Conservation (phyloP, 2,113 vertebrate genomes). For the Misgurnus anguillicaudatus region DNA sequence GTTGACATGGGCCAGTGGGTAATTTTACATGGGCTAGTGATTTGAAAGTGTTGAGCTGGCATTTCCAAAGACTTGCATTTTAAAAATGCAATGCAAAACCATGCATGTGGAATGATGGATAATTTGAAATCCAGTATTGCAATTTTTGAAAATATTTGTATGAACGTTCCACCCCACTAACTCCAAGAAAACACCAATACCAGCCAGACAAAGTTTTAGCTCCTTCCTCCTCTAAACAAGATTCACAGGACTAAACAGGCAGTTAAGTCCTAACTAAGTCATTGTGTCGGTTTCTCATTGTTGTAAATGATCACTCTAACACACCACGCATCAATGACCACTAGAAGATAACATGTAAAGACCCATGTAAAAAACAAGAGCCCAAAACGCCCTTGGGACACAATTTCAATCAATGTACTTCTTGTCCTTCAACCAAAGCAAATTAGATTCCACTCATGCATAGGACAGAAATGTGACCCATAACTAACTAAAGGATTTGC, state of each 20-base stretch:
- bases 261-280: constrained; percentile 34
- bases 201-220: not conserved
- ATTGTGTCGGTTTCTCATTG: constrained; percentile 55
- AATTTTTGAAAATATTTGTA: not conserved
- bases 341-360: constrained; percentile 75
- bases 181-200: not conserved
- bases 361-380: constrained; percentile 68
- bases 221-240: not conserved
- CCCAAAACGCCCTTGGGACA: constrained; percentile 70
- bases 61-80: constrained; percentile 39
- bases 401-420: constrained; percentile 80
- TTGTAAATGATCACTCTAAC: constrained; percentile 70
- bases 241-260: constrained; percentile 25
- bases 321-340: constrained; percentile 57
- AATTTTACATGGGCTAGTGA: constrained; percentile 49
- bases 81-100: constrained; percentile 18
- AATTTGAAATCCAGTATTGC: no score
- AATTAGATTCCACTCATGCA: constrained; percentile 75
- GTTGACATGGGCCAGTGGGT: constrained; percentile 28
- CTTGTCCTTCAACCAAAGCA: constrained; percentile 77
- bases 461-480: constrained; percentile 72
- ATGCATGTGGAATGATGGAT: not conserved
- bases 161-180: not conserved
- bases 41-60: constrained; percentile 22
- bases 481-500: constrained; percentile 71